phyloP scores from a whole-genome alignment of 1,140 invertebrate genomes.

The Dinothrombium tinctorium region DNA sequence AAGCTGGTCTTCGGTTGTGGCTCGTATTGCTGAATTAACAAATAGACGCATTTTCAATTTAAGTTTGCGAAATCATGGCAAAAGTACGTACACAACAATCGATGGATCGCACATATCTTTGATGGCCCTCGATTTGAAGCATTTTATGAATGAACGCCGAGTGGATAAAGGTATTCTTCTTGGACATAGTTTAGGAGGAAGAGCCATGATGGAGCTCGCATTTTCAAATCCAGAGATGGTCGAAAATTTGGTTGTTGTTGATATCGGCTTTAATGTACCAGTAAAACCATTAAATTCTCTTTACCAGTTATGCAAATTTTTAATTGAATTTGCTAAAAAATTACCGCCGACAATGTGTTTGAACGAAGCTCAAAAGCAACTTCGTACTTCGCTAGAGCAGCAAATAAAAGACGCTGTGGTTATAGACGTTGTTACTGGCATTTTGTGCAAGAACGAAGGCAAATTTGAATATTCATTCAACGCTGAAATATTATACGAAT shows the following conservation, averaged over 20 bases:
- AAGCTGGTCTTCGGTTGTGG: neutral
- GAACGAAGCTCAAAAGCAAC: no score
- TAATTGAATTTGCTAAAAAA: no score
- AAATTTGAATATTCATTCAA: no score
- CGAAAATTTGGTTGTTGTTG: conserved; percentile 4
- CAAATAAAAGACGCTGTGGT: no score
- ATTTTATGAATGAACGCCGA: neutral
- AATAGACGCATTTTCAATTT: neutral
- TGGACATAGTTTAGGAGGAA: conserved; percentile 4
- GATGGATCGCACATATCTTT: neutral
- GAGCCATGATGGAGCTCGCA: conserved; percentile 1
- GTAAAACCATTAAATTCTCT: no score
- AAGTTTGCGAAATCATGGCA: conserved; percentile 4
- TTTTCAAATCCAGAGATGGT: conserved; percentile 1
- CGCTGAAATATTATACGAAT: no score
- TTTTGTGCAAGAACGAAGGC: no score
- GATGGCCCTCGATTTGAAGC: neutral
- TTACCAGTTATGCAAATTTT: no score
- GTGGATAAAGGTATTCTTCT: neutral
- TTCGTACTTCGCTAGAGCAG: no score
- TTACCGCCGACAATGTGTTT: no score
- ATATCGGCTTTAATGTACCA: neutral
- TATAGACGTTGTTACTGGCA: no score
- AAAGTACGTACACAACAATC: neutral
- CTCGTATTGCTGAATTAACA: neutral